Base-by-base conservation (phyloP, 2,797 vertebrate genomes). In the Enteromius paludinosus region DNA sequence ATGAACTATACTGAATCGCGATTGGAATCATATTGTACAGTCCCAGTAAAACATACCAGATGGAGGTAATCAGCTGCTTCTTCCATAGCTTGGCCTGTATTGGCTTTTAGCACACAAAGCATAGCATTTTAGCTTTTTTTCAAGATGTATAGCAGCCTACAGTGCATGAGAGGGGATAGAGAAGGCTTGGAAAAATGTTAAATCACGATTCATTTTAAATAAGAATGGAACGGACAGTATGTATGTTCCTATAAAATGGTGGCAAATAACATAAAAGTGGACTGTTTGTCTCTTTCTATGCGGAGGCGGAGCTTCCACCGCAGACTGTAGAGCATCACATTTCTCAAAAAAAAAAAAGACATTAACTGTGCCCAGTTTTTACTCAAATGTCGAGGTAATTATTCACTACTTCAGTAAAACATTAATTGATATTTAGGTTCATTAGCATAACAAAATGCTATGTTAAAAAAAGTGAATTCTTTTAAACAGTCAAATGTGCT, bases 141-240 rank as follows among this genome's bases (percentile, higher is more conserved):
- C 11, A 35, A 14, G 6, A 54, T 54, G 12, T 20, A 56, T 54
- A 23, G 49, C 30, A 23, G 49, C 18, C 70, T n/a, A 35, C 12
- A 69, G 7, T 35, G n/a, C 4, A 20, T 0, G 0, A 23, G 20
- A 56, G 0, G 3, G 6, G 18, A 52, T 18, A 54, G 47, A 30
- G 11, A 54, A 35, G 47, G 43, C 17, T 28, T 10, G 28, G 15
- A 47, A 30, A 47, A 49, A 20, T 1, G 4, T 49, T 47, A 10
- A 30, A 3, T 72, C 70, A 52, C 0, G 6, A n/a, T 52, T 33
- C 2, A 49, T 30, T 72, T 72, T 52, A 52, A 72, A 72, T n/a
- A n/a, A 33, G 10, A 71, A 3, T 49, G 45, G 4, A 71, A 7
- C 25, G 10, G 18, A 33, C 45, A 71, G 10, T 33, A 38, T 66